These are phyloP conservation scores for Panagrolaimus sp. DNA, from an alignment of 1,140 invertebrate genomes.

Conservation along the genomic window DNA sequence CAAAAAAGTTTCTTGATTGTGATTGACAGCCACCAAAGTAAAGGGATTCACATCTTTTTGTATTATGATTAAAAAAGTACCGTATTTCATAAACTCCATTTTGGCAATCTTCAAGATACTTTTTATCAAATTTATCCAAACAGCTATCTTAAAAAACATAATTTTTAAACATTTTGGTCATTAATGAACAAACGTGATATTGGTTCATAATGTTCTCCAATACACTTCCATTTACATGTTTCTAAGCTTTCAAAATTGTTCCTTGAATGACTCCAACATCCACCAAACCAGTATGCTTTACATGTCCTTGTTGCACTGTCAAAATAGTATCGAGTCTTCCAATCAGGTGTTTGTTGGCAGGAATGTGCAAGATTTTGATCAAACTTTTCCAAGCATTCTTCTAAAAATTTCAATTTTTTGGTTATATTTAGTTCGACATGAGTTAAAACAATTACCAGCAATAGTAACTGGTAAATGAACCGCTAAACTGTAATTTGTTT, in stretches of 20 bases:
- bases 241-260: slow-evolving; percentile 44
- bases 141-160: slow-evolving; percentile 40
- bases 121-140: slow-evolving; percentile 46
- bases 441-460: background rate
- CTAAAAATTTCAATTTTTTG: slow-evolving; percentile 30
- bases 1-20: slow-evolving; percentile 32
- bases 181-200: slow-evolving; percentile 29
- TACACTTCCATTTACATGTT: slow-evolving; percentile 50
- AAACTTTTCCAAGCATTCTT: slow-evolving; percentile 46
- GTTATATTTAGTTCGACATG: background rate
- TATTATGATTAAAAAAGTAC: slow-evolving; percentile 50
- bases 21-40: slow-evolving; percentile 41
- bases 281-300: slow-evolving; percentile 49
- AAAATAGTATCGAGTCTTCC: slow-evolving; percentile 47
- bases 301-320: slow-evolving; percentile 36
- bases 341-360: slow-evolving; percentile 39
- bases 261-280: slow-evolving; percentile 29
- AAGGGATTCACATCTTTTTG: slow-evolving; percentile 34
- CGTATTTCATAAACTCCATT: slow-evolving; percentile 42
- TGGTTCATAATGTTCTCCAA: slow-evolving; percentile 26
- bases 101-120: slow-evolving; percentile 45
- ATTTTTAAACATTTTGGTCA: background rate
- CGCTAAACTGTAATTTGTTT: slow-evolving; percentile 21
- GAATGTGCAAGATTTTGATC: slow-evolving; percentile 39
- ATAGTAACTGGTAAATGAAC: slow-evolving; percentile 11